These are phyloP conservation scores for Catocala nupta DNA, from an alignment of 2,888 invertebrate genomes.

Conservation along the genomic window DNA sequence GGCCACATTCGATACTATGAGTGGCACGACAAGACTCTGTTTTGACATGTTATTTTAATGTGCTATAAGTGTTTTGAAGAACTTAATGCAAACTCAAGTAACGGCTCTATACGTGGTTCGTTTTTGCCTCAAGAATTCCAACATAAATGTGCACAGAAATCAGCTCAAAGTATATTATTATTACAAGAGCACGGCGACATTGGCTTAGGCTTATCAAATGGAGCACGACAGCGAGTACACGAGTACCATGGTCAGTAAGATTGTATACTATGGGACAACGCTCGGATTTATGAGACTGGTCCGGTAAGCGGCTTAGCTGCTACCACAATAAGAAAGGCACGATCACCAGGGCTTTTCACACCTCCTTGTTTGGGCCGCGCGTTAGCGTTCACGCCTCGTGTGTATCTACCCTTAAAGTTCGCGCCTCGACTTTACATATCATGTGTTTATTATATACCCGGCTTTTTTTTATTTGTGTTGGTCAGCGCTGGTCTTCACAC, in stretches of 20 bases:
- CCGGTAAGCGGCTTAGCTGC: slow-evolving; percentile 80
- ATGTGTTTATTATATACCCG: slow-evolving; percentile 71
- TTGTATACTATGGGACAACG: slow-evolving; percentile 33
- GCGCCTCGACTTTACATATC: slow-evolving; percentile 81
- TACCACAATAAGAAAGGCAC: slow-evolving; percentile 76
- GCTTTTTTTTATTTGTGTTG: slow-evolving; percentile 56
- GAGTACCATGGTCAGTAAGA: slow-evolving; percentile 25
- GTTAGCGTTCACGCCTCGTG: slow-evolving; percentile 84
- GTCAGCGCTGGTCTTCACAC: slow-evolving; percentile 47
- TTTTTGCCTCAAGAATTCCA: not conserved
- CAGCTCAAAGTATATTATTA: slow-evolving; percentile 35
- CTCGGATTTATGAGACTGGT: slow-evolving; percentile 76
- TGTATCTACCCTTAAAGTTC: slow-evolving; percentile 82
- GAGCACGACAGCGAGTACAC: slow-evolving; percentile 31
- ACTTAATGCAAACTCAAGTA: slow-evolving; percentile 1
- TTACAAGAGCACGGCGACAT: slow-evolving; percentile 31
- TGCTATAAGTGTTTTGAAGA: slow-evolving; percentile 24
- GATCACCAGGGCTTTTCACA: slow-evolving; percentile 81
- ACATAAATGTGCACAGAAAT: slow-evolving; percentile 28
- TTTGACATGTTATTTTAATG: slow-evolving; percentile 56
- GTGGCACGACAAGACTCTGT: slow-evolving; percentile 59
- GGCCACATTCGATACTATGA: slow-evolving; percentile 73
- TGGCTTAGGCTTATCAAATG: slow-evolving; percentile 41
- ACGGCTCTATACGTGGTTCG: too few relatives aligned
- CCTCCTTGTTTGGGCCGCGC: slow-evolving; percentile 80